Percentiles rank a stretch among this genome's conserved stretches.
Evolutionary conservation across 2,797 vertebrate genomes (phyloP).

Genomic region (Lacerta viridis): DNA sequence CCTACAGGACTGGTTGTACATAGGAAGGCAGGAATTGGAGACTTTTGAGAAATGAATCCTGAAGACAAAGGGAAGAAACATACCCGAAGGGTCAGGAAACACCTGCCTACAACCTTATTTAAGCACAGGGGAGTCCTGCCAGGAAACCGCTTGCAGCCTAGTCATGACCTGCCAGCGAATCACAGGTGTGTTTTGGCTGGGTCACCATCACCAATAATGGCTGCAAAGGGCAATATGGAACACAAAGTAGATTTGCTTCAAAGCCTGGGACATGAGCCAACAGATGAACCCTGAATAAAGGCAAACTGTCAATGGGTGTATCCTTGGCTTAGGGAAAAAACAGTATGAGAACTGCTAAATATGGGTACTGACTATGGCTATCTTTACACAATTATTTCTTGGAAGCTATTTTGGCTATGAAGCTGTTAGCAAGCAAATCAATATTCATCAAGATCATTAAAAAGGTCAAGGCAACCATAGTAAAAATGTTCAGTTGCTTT

Average conservation of each 20-base stretch:
- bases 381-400: neutral
- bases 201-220: neutral
- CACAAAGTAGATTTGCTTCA: neutral
- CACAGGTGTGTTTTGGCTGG: neutral
- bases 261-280: neutral
- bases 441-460: neutral
- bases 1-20: no score
- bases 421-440: constrained; percentile 8
- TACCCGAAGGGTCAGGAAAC: neutral
- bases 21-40: neutral
- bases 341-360: neutral
- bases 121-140: neutral
- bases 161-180: neutral
- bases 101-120: neutral
- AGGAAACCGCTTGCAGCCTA: neutral
- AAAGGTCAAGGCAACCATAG: neutral
- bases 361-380: neutral
- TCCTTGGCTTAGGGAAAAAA: neutral
- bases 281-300: neutral
- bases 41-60: neutral
- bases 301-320: neutral
- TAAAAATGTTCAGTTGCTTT: neutral
- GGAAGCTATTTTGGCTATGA: neutral
- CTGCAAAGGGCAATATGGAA: neutral
- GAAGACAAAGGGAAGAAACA: neutral